A percentile compares a stretch with the other conserved stretches of the same genome.
Evolutionary conservation across 2,888 invertebrate genomes (phyloP).

Genomic region (Laspeyria flexula): DNA sequence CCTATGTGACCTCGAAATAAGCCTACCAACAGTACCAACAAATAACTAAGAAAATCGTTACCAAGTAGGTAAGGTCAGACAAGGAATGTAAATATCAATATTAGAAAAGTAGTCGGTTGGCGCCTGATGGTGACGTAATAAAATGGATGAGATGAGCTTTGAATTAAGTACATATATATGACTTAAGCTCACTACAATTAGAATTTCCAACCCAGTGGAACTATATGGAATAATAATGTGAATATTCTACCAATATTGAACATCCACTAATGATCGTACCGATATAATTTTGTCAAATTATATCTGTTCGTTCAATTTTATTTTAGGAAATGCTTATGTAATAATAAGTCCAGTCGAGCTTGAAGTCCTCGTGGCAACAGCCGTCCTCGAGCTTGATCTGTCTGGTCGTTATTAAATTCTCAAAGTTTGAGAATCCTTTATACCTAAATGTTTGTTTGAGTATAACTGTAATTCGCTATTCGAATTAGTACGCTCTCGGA

Average conservation of each 20-base stretch:
- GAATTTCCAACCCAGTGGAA: too few relatives aligned
- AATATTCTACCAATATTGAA: too few relatives aligned
- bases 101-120: background rate
- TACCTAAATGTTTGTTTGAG: background rate
- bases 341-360: too few relatives aligned
- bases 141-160: background rate
- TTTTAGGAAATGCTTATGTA: too few relatives aligned
- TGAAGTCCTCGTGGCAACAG: too few relatives aligned
- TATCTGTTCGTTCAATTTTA: too few relatives aligned
- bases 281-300: too few relatives aligned
- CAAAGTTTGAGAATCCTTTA: background rate
- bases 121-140: background rate
- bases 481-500: slow-evolving; percentile 20
- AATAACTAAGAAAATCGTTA: background rate
- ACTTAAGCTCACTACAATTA: too few relatives aligned
- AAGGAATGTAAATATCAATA: background rate
- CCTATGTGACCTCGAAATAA: background rate
- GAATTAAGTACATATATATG: background rate
- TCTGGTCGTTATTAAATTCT: too few relatives aligned
- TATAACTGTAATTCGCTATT: slow-evolving; percentile 6
- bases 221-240: too few relatives aligned
- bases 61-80: background rate
- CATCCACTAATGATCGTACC: too few relatives aligned
- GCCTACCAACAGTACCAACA: background rate
- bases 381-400: too few relatives aligned